Conservation (phyloP, 2,113 vertebrate species). For the Sturnira hondurensis region DNA sequence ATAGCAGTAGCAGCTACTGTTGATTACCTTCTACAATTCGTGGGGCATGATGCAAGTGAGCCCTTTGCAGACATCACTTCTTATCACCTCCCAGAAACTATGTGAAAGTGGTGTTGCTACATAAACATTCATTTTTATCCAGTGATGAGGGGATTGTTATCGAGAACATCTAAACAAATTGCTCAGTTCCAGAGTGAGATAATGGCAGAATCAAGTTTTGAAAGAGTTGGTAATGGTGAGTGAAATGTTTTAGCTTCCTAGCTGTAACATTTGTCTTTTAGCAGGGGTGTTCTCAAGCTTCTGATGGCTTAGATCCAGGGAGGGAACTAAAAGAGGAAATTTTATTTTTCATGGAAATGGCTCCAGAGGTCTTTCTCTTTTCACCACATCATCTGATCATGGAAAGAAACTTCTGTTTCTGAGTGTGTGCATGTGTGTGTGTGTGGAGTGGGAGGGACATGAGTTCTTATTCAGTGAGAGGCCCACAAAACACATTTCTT, state of each 20-base stretch:
- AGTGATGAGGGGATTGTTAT: neutral
- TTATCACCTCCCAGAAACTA: neutral
- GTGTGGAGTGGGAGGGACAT: accelerated
- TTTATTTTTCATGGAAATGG: neutral
- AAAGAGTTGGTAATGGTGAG: neutral
- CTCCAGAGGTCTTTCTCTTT: neutral
- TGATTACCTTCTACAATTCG: neutral
- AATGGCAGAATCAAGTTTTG: neutral
- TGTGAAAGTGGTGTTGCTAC: neutral
- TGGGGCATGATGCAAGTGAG: neutral
- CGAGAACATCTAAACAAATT: neutral
- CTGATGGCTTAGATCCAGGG: neutral
- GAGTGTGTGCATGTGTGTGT: neutral
- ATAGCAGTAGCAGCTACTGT: neutral
- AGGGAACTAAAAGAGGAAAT: neutral
- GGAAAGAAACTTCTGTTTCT: neutral
- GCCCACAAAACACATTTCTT: neutral
- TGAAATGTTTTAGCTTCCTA: neutral
- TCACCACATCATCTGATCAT: neutral
- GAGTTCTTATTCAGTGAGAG: neutral
- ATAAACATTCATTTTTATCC: neutral
- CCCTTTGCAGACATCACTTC: neutral
- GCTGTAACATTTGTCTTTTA: neutral
- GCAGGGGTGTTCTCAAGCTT: neutral
- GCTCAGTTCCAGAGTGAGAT: neutral